A percentile compares a stretch with the other conserved stretches of the same genome.
These are phyloP conservation scores for Momotus momota DNA, from an alignment of 2,797 vertebrate genomes.

Conservation along the genomic window DNA sequence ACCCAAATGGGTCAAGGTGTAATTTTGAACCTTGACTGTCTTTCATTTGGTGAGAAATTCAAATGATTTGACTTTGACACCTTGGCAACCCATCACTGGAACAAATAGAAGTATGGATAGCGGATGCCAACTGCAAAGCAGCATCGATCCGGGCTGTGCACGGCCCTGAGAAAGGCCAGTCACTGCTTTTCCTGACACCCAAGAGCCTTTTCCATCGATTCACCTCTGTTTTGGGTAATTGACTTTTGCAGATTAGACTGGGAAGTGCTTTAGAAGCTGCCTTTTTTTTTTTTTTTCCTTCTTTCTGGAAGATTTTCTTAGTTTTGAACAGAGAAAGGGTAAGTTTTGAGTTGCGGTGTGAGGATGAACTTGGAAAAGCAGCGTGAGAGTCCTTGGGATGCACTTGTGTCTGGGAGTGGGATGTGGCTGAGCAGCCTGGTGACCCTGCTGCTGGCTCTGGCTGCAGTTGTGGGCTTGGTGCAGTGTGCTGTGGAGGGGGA, in stretches of 20 bases:
- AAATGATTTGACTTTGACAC: constrained; percentile 23
- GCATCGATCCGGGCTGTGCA: background rate
- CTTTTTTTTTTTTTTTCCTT: background rate
- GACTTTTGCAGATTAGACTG: background rate
- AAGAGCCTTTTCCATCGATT: background rate
- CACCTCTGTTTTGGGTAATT: background rate
- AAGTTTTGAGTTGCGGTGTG: background rate
- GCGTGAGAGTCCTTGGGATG: background rate
- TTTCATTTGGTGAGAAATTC: background rate
- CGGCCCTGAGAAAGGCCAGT: background rate
- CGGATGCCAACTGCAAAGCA: background rate
- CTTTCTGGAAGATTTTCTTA: background rate
- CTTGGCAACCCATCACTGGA: constrained; percentile 2
- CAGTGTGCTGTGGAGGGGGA: accelerated
- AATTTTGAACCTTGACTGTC: constrained; percentile 4
- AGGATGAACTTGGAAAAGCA: background rate
- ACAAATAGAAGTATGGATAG: background rate
- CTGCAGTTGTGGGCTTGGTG: background rate
- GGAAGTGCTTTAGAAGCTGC: background rate
- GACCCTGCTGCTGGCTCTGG: background rate
- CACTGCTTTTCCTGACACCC: background rate
- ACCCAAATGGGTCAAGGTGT: constrained; percentile 13
- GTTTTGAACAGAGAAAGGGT: background rate
- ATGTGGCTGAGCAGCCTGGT: background rate
- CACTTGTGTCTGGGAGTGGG: accelerated